Base-by-base conservation (phyloP, 2,797 vertebrate genomes). In the Protosalanx chinensis region DNA sequence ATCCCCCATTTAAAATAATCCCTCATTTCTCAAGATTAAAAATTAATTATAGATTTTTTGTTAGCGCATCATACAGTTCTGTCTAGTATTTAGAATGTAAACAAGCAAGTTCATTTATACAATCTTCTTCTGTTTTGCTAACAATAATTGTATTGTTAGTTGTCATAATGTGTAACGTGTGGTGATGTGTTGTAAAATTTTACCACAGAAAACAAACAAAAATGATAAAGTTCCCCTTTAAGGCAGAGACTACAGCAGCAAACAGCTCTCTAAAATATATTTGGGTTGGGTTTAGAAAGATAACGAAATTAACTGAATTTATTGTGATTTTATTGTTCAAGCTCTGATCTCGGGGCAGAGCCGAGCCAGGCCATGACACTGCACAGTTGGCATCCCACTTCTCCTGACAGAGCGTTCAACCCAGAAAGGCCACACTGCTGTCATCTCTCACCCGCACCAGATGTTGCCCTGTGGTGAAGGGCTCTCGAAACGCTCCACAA, bases 391-490 rank as follows among this genome's bases (percentile, higher is more conserved):
- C 67, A 75, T 74, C 72, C 72, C 65, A 66, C 77, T 72, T 81
- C 37, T 80, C 76, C 59, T 59, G 59, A 79, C 75, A 35, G 16
- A 69, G 62, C 64, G n/a, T 59, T 75, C 74, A 33, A 78, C 72
- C 74, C 68, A 66, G 81, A 73, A 76, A 76, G 63, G 67, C 71
- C 69, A 73, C 72, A 72, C 75, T 72, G 81, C 75, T 71, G 63
- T 64, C 70, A 1, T 79, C 66, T 63, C 56, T 72, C 68, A 64
- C 46, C 76, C 16, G 71, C 68, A 70, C 82, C 83, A 88, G 76
- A 86, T 89, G 86, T 84, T 86, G 16, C 77, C 72, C 73, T 23
- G 63, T 77, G 73, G 74, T 73, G 60, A 27, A 20, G 63, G 56
- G 67, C 73, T 71, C 70, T 71, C 75, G 63, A 49, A 67, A 33